A percentile compares a stretch with the other conserved stretches of the same genome.
Conservation (phyloP, 2,888 invertebrate genomes). For the Leistus spinibarbis region DNA sequence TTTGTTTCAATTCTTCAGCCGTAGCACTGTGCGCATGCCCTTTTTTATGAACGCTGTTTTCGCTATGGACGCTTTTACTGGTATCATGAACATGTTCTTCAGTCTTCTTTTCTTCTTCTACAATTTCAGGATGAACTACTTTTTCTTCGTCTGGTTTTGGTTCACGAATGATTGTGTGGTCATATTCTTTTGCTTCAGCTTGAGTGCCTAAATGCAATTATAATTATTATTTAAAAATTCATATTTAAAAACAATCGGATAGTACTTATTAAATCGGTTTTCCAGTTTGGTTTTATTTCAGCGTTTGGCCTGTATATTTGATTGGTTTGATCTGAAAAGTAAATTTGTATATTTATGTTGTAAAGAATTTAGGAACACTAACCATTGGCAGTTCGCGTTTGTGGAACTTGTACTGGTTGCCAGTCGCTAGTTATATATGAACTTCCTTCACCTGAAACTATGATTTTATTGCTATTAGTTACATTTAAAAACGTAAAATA, state of each 20-base stretch:
- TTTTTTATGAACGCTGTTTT: conserved; percentile 32
- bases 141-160: conserved; percentile 37
- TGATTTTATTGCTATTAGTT: neutral
- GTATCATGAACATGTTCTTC: conserved; percentile 37
- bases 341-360: neutral
- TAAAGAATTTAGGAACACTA: neutral
- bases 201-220: conserved; percentile 24
- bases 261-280: conserved; percentile 35
- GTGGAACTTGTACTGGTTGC: conserved; percentile 33
- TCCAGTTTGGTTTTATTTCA: conserved; percentile 26
- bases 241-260: neutral
- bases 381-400: conserved; percentile 25
- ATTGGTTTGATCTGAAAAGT: conserved; percentile 23
- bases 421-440: conserved; percentile 30
- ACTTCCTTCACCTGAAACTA: conserved; percentile 26
- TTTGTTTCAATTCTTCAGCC: conserved; percentile 42
- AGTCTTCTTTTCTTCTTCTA: conserved; percentile 49
- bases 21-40: conserved; percentile 21
- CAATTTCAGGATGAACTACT: conserved; percentile 44
- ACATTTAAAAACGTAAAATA: conserved; percentile 27
- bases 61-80: conserved; percentile 43
- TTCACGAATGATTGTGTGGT: conserved; percentile 32
- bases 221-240: neutral
- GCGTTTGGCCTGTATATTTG: conserved; percentile 20
- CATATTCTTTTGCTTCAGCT: conserved; percentile 35